Percentiles rank a stretch among this genome's conserved stretches.
These are phyloP conservation scores for Gnathonemus longibarbis DNA, from an alignment of 2,113 vertebrate genomes.

Conservation along the genomic window DNA sequence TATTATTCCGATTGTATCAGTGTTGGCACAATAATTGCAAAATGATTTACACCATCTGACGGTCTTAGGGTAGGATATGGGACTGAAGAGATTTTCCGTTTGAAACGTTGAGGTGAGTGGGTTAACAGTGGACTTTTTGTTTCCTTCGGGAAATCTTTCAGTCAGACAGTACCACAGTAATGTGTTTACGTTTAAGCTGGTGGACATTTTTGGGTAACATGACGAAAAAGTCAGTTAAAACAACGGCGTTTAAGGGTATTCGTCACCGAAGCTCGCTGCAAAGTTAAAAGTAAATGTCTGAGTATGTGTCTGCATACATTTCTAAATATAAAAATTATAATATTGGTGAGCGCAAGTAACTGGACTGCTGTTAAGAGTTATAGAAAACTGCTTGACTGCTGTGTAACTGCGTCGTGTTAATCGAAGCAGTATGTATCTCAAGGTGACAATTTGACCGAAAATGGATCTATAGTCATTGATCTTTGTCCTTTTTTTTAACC, in stretches of 20 bases:
- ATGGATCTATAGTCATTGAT: not conserved
- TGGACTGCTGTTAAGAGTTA: not conserved
- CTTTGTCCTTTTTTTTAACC: not conserved
- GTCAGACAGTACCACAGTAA: not conserved
- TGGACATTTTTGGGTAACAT: not conserved
- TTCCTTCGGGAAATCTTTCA: not conserved
- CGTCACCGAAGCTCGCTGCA: not conserved
- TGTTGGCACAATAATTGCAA: not conserved
- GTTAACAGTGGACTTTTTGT: not conserved
- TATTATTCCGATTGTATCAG: not conserved
- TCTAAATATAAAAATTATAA: not conserved
- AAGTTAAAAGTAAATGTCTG: not conserved
- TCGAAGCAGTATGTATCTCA: not conserved
- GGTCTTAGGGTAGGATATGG: not conserved
- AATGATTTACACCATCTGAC: not conserved
- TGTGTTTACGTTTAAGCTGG: not conserved
- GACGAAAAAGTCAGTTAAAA: not conserved
- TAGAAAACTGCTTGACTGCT: not conserved
- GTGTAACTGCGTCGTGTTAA: not conserved
- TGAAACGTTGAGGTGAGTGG: not conserved
- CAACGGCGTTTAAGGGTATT: not conserved
- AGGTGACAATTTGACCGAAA: not conserved
- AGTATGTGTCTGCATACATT: not conserved
- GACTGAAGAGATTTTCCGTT: not conserved
- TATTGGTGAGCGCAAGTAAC: not conserved